A percentile compares a stretch with the other conserved stretches of the same genome.
Evolutionary conservation across 2,113 vertebrate species (phyloP).

Genomic region (Sclerurus mexicanus): DNA sequence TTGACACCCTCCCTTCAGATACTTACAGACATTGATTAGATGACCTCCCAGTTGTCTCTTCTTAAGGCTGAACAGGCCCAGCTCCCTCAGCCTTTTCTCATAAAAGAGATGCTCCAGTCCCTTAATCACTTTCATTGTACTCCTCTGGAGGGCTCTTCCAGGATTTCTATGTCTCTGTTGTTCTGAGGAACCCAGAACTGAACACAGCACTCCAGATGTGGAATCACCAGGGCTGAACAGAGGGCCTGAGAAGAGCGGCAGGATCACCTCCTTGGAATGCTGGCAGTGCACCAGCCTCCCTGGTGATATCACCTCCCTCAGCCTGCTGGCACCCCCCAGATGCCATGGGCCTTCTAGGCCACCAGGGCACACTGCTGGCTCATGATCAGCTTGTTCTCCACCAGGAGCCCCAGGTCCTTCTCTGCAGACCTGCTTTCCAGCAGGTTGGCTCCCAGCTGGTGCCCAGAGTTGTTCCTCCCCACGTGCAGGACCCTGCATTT

Average conservation of each 20-base stretch:
- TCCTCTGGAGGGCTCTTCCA: not conserved
- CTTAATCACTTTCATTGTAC: not conserved
- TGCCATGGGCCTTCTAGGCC: too few relatives aligned
- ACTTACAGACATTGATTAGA: too few relatives aligned
- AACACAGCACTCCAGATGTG: not conserved
- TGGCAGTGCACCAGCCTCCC: not conserved
- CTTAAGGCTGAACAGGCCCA: rapidly evolving
- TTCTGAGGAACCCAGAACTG: not conserved
- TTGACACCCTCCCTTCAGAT: not conserved
- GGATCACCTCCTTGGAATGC: not conserved
- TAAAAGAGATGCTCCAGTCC: not conserved
- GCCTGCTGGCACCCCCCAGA: not conserved
- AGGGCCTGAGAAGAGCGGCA: not conserved
- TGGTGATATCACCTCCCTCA: not conserved
- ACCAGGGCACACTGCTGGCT: not conserved
- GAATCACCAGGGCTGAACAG: not conserved
- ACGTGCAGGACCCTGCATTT: not conserved
- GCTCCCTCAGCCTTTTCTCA: not conserved
- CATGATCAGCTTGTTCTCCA: not conserved
- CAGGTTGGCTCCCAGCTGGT: not conserved
- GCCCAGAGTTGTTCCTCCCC: not conserved
- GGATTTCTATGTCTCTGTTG: not conserved
- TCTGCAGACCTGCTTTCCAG: not conserved
- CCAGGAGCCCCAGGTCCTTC: not conserved
- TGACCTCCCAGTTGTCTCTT: rapidly evolving